phyloP scores from a whole-genome alignment of 2,113 vertebrate genomes.

The Prinia subflava region DNA sequence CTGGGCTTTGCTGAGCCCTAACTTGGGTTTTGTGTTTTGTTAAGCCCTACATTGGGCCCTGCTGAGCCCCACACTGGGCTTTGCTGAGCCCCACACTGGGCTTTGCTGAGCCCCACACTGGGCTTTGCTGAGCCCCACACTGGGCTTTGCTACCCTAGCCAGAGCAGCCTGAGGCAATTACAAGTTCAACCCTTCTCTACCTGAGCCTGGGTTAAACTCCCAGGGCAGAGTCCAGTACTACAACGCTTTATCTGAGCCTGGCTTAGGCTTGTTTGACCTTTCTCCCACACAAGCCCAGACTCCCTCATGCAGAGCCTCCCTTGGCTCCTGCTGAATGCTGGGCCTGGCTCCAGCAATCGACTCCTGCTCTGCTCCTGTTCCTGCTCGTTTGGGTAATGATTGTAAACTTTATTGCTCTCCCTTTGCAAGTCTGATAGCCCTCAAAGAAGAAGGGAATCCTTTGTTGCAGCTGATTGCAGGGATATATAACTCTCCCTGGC shows the following conservation, averaged over 20 bases:
- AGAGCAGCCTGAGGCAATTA: background rate
- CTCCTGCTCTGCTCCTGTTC: background rate
- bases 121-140: background rate
- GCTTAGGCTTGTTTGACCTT: background rate
- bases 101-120: rapidly evolving
- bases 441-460: background rate
- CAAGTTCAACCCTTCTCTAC: background rate
- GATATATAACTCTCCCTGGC: background rate
- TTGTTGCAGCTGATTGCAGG: background rate
- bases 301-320: background rate
- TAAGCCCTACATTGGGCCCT: too few relatives aligned
- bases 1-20: too few relatives aligned
- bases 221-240: background rate
- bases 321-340: constrained; percentile 22
- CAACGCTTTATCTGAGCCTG: background rate
- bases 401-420: constrained; percentile 22
- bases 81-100: background rate
- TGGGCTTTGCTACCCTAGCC: background rate
- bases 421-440: background rate
- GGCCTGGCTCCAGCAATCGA: background rate
- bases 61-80: background rate
- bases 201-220: background rate
- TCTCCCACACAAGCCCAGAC: background rate
- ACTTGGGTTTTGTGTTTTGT: too few relatives aligned
- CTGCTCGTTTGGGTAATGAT: background rate